phyloP scores from a whole-genome alignment of 2,888 invertebrate genomes.

The Philereme transversata region DNA sequence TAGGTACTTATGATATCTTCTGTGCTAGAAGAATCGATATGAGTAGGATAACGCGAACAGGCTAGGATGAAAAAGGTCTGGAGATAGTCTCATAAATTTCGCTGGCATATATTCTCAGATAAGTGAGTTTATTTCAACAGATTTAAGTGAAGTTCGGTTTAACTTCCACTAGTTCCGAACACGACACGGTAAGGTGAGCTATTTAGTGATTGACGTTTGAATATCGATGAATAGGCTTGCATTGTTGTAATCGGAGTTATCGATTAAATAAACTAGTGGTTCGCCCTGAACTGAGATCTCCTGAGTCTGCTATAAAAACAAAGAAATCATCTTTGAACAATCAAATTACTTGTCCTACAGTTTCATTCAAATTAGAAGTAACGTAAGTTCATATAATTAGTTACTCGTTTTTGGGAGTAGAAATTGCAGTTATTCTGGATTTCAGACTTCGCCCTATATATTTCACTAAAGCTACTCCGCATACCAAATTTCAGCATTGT shows the following conservation, averaged over 20 bases:
- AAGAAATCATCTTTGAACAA: too few species aligned
- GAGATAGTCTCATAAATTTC: constrained; percentile 59
- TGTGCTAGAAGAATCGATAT: constrained; percentile 2
- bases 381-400: too few species aligned
- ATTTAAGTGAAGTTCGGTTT: constrained; percentile 58
- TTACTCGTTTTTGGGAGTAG: too few species aligned
- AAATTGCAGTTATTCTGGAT: too few species aligned
- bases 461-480: too few species aligned
- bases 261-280: constrained; percentile 1
- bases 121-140: constrained; percentile 74
- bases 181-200: constrained; percentile 24
- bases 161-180: constrained; percentile 56
- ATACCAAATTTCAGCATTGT: too few species aligned
- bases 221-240: constrained; percentile 21
- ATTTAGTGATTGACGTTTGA: constrained; percentile 15
- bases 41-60: neutral
- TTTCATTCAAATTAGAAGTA: too few species aligned
- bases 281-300: too few species aligned
- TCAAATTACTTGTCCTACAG: too few species aligned
- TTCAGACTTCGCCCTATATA: too few species aligned
- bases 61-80: constrained; percentile 6
- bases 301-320: too few species aligned
- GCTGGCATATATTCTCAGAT: constrained; percentile 66
- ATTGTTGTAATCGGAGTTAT: neutral
- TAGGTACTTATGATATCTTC: neutral